Base-by-base conservation (phyloP, 64 coral and sea anemone genomes). In the Dendrophyllia cribrosa region DNA sequence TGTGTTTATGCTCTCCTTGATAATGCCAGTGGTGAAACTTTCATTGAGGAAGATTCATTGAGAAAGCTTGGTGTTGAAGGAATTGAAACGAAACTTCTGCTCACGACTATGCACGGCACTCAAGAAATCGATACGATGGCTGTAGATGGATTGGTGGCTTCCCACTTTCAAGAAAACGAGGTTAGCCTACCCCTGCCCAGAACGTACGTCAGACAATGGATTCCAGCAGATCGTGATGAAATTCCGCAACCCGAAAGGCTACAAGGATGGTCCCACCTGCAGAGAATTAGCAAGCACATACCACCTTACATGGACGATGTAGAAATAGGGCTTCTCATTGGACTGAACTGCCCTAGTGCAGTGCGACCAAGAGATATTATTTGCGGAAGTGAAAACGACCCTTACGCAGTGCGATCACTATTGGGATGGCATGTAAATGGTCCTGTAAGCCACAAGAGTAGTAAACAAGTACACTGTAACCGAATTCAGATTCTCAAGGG, bases 21-120 rank as follows among this genome's bases (percentile, higher is more conserved):
- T 19, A 91, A 98, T 66, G 92, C 71, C 1, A 98, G 96, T 74
- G 84, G 86, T 47, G 77, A 76, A 64, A 98, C 96, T 49, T 98
- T 98, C 67, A 75, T 92, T 34, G 88, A 86, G 3, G 88, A 86
- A 85, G 70, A 94, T 26, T 73, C 67, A 58, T 5, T 76, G 16
- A 10, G 69, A 53, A 46, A 25, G 51, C 92, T 98, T 22, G 89
- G 93, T 0, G 22, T 88, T 46, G 58, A 91, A 70, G 92, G 92
- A 65, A 88, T 23, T 55, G 77, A 89, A 6, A 94, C 85, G 15
- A 81, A 72, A 21, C 67, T 96, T 9, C 45, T 90, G 13, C 73
- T 96, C 15, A 93, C 81, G 1, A 93, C 95, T 8, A 93, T 96
- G 78, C 87, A 93, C 48, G 91, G 87, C 23, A 93, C 80, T 1